These are phyloP conservation scores for Erannis defoliaria DNA, from an alignment of 2,888 invertebrate genomes.

Conservation along the genomic window DNA sequence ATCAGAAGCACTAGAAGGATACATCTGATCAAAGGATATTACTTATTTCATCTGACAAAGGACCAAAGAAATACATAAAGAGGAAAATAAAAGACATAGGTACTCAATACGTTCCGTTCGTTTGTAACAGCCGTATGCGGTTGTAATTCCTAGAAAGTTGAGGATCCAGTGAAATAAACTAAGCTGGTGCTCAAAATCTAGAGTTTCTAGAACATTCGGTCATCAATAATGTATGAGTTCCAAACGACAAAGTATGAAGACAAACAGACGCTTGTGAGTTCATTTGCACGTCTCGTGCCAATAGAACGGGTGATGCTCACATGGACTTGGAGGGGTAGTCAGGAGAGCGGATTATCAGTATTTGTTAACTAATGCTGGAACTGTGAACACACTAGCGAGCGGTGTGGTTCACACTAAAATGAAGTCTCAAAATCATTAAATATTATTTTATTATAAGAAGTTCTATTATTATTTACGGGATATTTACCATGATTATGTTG, in stretches of 20 bases:
- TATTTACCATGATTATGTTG: no score
- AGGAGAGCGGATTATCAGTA: slow-evolving; percentile 48
- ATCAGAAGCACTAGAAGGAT: neutral
- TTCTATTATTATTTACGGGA: no score
- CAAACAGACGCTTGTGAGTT: slow-evolving; percentile 73
- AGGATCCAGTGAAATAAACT: slow-evolving; percentile 66
- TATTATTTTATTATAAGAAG: no score
- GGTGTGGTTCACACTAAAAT: no score
- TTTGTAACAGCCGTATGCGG: slow-evolving; percentile 33
- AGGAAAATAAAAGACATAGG: slow-evolving; percentile 24
- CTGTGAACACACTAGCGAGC: slow-evolving; percentile 2
- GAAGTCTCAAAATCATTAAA: no score
- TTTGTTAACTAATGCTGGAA: slow-evolving; percentile 7
- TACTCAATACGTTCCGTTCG: slow-evolving; percentile 29
- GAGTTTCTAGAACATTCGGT: slow-evolving; percentile 60
- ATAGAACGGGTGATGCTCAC: slow-evolving; percentile 67
- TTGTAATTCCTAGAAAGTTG: slow-evolving; percentile 43
- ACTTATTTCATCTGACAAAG: neutral
- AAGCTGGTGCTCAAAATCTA: slow-evolving; percentile 43
- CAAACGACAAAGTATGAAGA: slow-evolving; percentile 78
- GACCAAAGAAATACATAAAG: slow-evolving; percentile 3
- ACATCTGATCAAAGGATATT: slow-evolving; percentile 1
- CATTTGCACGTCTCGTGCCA: slow-evolving; percentile 74
- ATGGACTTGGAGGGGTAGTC: slow-evolving; percentile 49
- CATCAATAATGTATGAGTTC: slow-evolving; percentile 82